Evolutionary conservation across 2,113 vertebrate genomes (phyloP), one percentile per base, ranked within the genome.

Genomic region (Cygnus atratus): DNA sequence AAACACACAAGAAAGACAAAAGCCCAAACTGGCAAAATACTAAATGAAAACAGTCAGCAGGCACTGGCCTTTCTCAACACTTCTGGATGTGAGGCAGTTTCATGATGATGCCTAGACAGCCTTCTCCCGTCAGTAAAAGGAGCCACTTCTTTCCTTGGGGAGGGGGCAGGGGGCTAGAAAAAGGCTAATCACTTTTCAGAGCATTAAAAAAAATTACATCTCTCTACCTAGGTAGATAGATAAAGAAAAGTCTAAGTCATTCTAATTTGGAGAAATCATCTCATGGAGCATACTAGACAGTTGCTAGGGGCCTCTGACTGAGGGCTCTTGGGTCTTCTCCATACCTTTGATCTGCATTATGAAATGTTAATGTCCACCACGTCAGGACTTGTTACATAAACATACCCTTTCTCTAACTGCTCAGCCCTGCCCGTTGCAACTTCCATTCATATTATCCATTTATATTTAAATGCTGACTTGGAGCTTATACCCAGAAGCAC

Each of bases 291-390:
- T 78, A 90, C 52, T 67, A 97, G 92, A 89, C 93, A 61, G 96
- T 97, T 94, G 19, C 96, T 94, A 97, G 93, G 92, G 95, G 88
- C 96, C 92, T 67, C 82, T 96, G 96, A 96, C 96, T 97, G 96
- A 96, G 19, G 52, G 93, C 96, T 97, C 96, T 95, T 95, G 96
- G 95, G 97, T 97, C 96, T 97, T 97, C 93, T 93, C 92, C 1
- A 7, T 97, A 96, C 96, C 95, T 98, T 98, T 98, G 97, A 97
- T 98, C 96, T 97, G 96, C 81, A 92, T 96, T 97, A 98, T 98
- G 96, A 98, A 98, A 98, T 98, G 97, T 98, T 97, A 97, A 98
- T 97, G 97, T 95, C 97, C 94, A 95, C 84, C 95, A 96, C 58
- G 22, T 87, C 84, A 91, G 92, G 89, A 85, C 93, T 90, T 95